phyloP scores from a whole-genome alignment of 2,797 vertebrate species.

The Chelidonichthys spinosus region DNA sequence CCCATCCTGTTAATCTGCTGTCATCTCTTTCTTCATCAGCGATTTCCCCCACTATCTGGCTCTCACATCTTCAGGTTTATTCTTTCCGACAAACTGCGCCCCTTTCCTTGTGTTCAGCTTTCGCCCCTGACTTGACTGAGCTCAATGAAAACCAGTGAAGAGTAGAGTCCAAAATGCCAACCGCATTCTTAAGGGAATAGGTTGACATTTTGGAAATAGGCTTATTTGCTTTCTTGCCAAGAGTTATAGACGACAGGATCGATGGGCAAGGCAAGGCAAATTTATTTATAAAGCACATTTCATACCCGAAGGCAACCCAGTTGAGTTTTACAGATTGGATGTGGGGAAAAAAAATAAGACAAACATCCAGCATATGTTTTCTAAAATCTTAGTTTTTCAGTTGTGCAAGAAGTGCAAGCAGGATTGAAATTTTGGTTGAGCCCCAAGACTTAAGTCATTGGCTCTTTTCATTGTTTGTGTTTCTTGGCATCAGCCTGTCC shows the following conservation, averaged over 20 bases:
- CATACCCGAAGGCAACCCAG: too few relatives aligned
- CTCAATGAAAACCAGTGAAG: neutral
- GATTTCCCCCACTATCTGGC: conserved; percentile 27
- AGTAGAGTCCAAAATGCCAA: neutral
- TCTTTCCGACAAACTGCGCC: neutral
- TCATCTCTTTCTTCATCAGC: conserved; percentile 39
- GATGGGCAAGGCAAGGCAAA: neutral
- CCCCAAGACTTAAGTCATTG: neutral
- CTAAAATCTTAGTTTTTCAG: too few relatives aligned
- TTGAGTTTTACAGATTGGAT: too few relatives aligned
- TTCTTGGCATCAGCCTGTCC: conserved; percentile 8
- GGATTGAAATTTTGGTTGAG: too few relatives aligned
- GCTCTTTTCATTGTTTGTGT: neutral
- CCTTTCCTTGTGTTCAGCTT: neutral
- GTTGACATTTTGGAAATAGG: neutral
- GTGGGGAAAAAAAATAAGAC: too few relatives aligned
- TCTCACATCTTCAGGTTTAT: conserved; percentile 7
- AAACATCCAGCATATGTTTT: too few relatives aligned
- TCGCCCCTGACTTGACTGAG: neutral
- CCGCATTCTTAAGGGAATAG: neutral
- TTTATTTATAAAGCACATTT: too few relatives aligned
- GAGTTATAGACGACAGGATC: neutral
- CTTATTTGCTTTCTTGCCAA: neutral
- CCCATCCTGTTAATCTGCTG: conserved; percentile 27
- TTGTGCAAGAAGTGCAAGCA: neutral